Evolutionary conservation across 1,140 invertebrate genomes (phyloP).

Genomic region (Aphidius gifuensis): DNA sequence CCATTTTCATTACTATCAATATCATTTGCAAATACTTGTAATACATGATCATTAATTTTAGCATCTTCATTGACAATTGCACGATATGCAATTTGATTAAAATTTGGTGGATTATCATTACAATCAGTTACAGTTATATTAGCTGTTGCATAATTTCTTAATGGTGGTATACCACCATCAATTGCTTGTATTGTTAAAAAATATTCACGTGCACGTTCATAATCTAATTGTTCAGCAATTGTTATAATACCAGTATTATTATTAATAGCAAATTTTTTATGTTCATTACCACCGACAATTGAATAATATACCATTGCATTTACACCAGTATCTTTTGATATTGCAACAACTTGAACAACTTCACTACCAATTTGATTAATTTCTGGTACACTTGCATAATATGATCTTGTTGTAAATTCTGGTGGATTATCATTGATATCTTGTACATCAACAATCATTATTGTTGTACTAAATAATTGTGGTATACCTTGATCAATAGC

Average conservation of each 20-base stretch:
- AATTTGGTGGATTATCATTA: conserved; percentile 87
- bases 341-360: conserved; percentile 79
- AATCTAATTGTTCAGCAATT: conserved; percentile 77
- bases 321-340: conserved; percentile 87
- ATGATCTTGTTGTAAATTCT: conserved; percentile 79
- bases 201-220: conserved; percentile 81
- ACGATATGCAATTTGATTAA: conserved; percentile 76
- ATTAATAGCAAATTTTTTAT: conserved; percentile 79
- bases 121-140: conserved; percentile 84
- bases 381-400: conserved; percentile 73
- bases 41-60: conserved; percentile 65
- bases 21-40: conserved; percentile 74
- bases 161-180: conserved; percentile 80
- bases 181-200: conserved; percentile 86
- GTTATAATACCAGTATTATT: conserved; percentile 70
- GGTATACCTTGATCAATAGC: conserved; percentile 77
- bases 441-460: conserved; percentile 64
- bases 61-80: conserved; percentile 78
- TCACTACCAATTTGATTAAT: conserved; percentile 71
- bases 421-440: conserved; percentile 94
- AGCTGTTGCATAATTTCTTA: conserved; percentile 81
- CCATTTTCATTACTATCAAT: conserved; percentile 79
- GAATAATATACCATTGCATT: conserved; percentile 92
- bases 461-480: conserved; percentile 59
- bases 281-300: conserved; percentile 83